Conservation (phyloP, 2,888 invertebrate genomes). For the Cenopis cana region DNA sequence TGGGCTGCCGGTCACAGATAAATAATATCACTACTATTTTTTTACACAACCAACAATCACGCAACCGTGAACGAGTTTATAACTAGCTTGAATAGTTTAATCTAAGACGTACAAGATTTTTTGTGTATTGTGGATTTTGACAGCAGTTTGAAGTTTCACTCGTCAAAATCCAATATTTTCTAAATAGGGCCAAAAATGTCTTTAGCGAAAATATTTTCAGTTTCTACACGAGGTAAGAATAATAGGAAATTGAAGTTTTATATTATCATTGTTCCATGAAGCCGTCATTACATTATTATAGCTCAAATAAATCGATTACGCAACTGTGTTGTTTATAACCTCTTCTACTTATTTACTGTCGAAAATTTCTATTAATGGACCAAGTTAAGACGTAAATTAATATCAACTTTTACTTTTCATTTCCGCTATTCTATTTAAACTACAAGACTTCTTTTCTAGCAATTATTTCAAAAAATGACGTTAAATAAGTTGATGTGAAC, state of each 20-base stretch:
- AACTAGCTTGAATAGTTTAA: not conserved
- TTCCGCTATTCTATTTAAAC: not conserved
- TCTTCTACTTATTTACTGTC: slow-evolving; percentile 59
- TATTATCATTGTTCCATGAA: not conserved
- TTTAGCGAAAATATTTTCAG: slow-evolving; percentile 82
- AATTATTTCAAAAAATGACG: not conserved
- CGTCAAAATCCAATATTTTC: slow-evolving; percentile 20
- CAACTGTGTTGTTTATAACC: slow-evolving; percentile 76
- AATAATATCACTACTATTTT: slow-evolving; percentile 1
- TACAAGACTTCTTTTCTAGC: not conserved
- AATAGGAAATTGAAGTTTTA: slow-evolving; percentile 15
- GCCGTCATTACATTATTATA: not conserved
- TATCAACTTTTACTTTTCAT: not conserved
- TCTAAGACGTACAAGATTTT: not conserved
- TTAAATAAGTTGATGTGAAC: not conserved
- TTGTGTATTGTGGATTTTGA: slow-evolving; percentile 31
- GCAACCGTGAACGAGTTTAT: not conserved
- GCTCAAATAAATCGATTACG: slow-evolving; percentile 62
- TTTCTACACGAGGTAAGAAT: slow-evolving; percentile 74
- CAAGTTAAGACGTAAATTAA: slow-evolving; percentile 16
- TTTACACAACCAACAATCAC: slow-evolving; percentile 2
- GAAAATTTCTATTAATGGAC: slow-evolving; percentile 44
- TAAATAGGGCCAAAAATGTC: slow-evolving; percentile 67
- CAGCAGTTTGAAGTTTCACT: slow-evolving; percentile 38
- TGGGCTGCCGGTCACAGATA: slow-evolving; percentile 47